Base-by-base conservation (phyloP, 2,888 invertebrate species). In the Drosophila maculinotata region DNA sequence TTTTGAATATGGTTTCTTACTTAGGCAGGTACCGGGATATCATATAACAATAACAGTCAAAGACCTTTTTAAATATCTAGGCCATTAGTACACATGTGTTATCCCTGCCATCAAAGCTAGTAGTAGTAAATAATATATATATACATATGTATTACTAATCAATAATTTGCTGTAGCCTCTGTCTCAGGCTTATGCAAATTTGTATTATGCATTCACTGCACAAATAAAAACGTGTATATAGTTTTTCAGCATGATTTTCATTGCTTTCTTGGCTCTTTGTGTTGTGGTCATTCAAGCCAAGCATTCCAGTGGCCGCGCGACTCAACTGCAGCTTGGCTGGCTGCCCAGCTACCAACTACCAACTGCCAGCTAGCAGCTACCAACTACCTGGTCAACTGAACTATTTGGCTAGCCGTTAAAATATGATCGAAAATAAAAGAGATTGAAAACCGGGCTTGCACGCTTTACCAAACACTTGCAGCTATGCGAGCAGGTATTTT, bases 361-460 rank as follows among this genome's bases (percentile, higher is more conserved):
- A 9, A 38, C 75, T 79, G 77, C 77, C 85, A n/a, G n/a, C n/a
- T n/a, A n/a, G n/a, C 64, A 58, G 64, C 45, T 20, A 4, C 20
- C 45, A 9, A 38, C 75, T 79, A 77, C 77, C 85, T 82, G 81
- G 85, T 82, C 81, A 84, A 79, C 69, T 84, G 79, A 82, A 85
- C 79, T 82, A 85, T 77, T 81, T 81, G 82, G 76, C 72, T 52
- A 53, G 63, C 42, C 47, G 38, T 54, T 65, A 45, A 36, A 49
- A 39, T 52, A 45, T 38, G 39, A 35, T 47, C 17, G n/a, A 52
- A 57, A 69, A 42, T 25, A 25, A 56, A 33, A 56, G 48, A 59
- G 39, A 57, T 31, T 33, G 41, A 60, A 38, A 60, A 17, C n/a
- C 49, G 14, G 25, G 51, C 44, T 14, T 62, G 47, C 58, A 77